Conservation (phyloP, 2,888 invertebrate genomes). For the Lumbricus terrestris region DNA sequence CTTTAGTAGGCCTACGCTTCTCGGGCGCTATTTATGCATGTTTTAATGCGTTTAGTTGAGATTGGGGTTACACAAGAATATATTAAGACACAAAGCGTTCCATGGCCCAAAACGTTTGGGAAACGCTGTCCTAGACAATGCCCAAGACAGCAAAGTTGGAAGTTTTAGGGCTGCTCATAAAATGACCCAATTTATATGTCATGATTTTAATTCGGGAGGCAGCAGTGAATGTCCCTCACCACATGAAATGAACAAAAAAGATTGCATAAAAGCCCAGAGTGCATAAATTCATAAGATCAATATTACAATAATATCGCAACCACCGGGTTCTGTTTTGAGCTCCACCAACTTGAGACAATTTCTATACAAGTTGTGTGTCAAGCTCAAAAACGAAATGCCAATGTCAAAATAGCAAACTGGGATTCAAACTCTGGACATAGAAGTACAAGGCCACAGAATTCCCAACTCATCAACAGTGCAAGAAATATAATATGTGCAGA, state of each 20-base stretch:
- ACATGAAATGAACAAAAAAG: neutral
- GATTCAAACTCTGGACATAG: neutral
- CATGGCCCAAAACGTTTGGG: too few species aligned
- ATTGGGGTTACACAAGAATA: too few species aligned
- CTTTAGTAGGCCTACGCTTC: too few species aligned
- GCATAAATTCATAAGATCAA: constrained; percentile 3
- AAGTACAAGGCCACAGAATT: neutral
- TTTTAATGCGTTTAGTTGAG: too few species aligned
- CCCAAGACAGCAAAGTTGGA: neutral
- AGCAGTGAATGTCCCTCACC: neutral
- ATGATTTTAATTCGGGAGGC: neutral
- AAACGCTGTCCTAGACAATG: neutral
- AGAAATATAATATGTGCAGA: neutral
- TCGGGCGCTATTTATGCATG: too few species aligned
- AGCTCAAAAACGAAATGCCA: neutral
- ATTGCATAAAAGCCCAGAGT: neutral
- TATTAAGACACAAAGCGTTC: too few species aligned
- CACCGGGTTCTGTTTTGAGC: neutral
- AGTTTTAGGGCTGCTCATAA: neutral
- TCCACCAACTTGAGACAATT: neutral
- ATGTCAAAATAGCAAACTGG: neutral
- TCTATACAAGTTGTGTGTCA: neutral
- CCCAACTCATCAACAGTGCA: neutral
- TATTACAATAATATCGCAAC: neutral
- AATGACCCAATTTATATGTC: neutral